Conservation (phyloP, 2,113 vertebrate genomes). For the Pyrgilauda ruficollis region DNA sequence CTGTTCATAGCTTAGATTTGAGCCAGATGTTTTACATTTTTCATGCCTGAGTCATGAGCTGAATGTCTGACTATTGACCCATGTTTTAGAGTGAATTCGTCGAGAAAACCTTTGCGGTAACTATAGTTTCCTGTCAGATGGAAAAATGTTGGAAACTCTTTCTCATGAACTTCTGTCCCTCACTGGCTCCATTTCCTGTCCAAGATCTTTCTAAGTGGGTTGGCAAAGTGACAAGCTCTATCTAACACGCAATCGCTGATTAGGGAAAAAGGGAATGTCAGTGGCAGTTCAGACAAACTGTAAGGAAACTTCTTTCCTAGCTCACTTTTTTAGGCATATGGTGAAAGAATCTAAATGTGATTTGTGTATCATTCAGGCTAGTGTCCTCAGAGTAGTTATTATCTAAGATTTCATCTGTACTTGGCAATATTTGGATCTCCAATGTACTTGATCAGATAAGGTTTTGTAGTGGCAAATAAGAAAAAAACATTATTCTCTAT, state of each 20-base stretch:
- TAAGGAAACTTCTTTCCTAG: neutral
- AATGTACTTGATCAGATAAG: neutral
- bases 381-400: neutral
- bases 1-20: neutral
- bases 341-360: neutral
- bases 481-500: neutral
- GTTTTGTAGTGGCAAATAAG: neutral
- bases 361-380: neutral
- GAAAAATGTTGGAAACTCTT: constrained; percentile 40
- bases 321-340: neutral
- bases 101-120: constrained; percentile 30
- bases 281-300: neutral
- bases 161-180: constrained; percentile 34
- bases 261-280: neutral
- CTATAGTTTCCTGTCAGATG: constrained; percentile 46
- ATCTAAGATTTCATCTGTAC: neutral
- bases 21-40: constrained; percentile 48
- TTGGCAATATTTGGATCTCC: neutral
- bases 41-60: constrained; percentile 30
- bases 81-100: neutral
- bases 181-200: neutral
- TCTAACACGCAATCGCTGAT: neutral
- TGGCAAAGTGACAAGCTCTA: neutral
- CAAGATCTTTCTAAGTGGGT: neutral
- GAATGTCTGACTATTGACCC: constrained; percentile 1